phyloP scores from a whole-genome alignment of 1,140 invertebrate genomes.

The Hesperophylax magnus region DNA sequence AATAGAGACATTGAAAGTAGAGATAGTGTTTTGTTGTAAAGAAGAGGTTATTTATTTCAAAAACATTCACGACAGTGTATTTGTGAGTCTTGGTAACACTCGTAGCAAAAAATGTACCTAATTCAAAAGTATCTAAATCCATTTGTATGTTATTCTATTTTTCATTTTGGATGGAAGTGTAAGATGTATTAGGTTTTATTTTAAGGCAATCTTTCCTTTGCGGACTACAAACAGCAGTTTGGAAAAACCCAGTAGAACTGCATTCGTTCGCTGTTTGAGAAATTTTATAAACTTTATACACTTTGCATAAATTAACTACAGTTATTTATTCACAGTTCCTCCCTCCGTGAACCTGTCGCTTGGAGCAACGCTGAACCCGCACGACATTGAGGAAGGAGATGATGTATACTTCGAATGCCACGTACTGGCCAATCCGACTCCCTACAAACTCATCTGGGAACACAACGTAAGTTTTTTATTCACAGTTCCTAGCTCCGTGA shows the following conservation, averaged over 20 bases:
- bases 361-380: constrained; percentile 83
- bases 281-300: too few relatives aligned
- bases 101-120: too few relatives aligned
- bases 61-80: too few relatives aligned
- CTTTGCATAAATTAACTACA: too few relatives aligned
- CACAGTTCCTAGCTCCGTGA: constrained; percentile 70
- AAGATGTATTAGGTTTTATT: neutral
- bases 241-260: too few relatives aligned
- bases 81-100: too few relatives aligned
- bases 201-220: too few relatives aligned
- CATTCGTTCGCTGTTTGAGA: too few relatives aligned
- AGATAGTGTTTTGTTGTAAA: too few relatives aligned
- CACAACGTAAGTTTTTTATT: constrained; percentile 75
- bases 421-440: constrained; percentile 83
- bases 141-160: neutral
- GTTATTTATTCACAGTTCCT: constrained; percentile 73
- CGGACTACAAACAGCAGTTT: too few relatives aligned
- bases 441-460: constrained; percentile 82
- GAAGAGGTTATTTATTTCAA: too few relatives aligned
- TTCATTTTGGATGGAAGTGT: neutral
- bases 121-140: neutral
- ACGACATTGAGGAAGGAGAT: constrained; percentile 87
- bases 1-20: too few relatives aligned
- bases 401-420: constrained; percentile 91
- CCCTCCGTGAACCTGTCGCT: constrained; percentile 83